These are phyloP conservation scores for Drosophila fuyamai DNA, from an alignment of 1,140 invertebrate species.

Conservation along the genomic window DNA sequence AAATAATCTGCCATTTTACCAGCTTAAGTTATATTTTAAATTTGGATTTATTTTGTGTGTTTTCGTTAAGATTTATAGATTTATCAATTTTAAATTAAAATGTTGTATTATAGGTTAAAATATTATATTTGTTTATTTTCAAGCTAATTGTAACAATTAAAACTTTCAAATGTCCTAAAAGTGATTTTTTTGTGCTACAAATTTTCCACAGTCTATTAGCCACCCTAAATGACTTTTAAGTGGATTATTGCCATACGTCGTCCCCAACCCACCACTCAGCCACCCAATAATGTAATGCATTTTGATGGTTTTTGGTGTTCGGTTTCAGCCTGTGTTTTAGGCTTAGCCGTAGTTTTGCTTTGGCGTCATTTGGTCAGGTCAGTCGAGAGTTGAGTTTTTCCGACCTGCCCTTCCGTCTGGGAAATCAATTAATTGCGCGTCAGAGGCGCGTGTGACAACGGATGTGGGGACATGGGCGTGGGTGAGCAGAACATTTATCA, in stretches of 20 bases:
- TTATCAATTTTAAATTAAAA: too few relatives aligned
- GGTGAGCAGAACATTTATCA: constrained; percentile 71
- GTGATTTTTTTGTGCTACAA: background rate
- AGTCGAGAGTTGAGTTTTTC: constrained; percentile 12
- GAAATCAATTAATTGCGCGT: constrained; percentile 79
- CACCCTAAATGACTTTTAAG: constrained; percentile 59
- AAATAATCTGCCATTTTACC: too few relatives aligned
- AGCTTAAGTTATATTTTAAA: too few relatives aligned
- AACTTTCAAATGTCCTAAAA: too few relatives aligned
- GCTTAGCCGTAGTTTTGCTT: constrained; percentile 16
- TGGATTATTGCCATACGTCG: constrained; percentile 66
- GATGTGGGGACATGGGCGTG: constrained; percentile 44
- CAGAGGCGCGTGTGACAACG: constrained; percentile 57
- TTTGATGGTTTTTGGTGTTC: constrained; percentile 52
- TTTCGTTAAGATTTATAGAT: too few relatives aligned
- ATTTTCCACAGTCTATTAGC: background rate
- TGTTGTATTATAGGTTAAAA: too few relatives aligned
- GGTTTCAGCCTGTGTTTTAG: constrained; percentile 22
- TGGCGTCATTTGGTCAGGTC: constrained; percentile 9
- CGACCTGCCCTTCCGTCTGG: constrained; percentile 35
- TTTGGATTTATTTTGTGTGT: too few relatives aligned
- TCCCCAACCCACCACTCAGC: constrained; percentile 9
- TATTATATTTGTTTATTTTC: too few relatives aligned
- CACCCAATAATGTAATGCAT: constrained; percentile 38
- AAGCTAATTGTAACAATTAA: too few relatives aligned